Evolutionary conservation across 2,888 invertebrate genomes (phyloP).

Genomic region (Leucophenga maculata): DNA sequence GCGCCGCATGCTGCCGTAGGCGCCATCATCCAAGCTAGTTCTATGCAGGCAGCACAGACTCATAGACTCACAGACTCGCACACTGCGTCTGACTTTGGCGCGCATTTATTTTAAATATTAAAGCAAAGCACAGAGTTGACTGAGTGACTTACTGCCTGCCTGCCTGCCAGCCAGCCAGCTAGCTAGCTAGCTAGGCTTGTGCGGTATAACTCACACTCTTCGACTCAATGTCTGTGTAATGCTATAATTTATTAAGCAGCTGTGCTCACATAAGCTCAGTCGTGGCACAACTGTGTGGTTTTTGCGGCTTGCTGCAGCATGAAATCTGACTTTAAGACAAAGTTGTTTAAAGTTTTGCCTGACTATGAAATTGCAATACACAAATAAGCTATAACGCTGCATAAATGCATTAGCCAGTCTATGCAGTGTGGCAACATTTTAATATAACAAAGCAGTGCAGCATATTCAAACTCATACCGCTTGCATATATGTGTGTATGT

Average conservation of each 20-base stretch:
- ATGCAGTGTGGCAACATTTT: not conserved
- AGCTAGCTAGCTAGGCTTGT: no score
- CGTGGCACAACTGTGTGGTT: not conserved
- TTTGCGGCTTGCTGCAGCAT: constrained; percentile 1
- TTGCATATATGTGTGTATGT: not conserved
- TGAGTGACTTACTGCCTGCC: constrained; percentile 24
- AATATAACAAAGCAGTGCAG: constrained; percentile 20
- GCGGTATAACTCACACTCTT: no score
- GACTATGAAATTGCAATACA: no score
- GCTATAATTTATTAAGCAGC: constrained; percentile 33
- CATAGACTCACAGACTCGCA: no score
- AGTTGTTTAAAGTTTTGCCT: no score
- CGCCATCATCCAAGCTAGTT: not conserved
- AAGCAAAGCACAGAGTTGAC: constrained; percentile 12
- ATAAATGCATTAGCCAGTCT: not conserved
- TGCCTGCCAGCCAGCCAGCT: no score
- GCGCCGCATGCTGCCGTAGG: not conserved
- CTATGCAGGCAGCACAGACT: not conserved
- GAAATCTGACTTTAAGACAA: no score
- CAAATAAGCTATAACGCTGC: no score
- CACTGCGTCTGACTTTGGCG: constrained; percentile 4
- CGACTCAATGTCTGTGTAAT: not conserved
- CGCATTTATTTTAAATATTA: constrained; percentile 25
- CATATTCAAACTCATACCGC: constrained; percentile 6
- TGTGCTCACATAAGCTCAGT: not conserved